Percentiles rank a stretch among this genome's conserved stretches.
phyloP scores from a whole-genome alignment of 2,888 invertebrate species.

The Hymenopus coronatus region DNA sequence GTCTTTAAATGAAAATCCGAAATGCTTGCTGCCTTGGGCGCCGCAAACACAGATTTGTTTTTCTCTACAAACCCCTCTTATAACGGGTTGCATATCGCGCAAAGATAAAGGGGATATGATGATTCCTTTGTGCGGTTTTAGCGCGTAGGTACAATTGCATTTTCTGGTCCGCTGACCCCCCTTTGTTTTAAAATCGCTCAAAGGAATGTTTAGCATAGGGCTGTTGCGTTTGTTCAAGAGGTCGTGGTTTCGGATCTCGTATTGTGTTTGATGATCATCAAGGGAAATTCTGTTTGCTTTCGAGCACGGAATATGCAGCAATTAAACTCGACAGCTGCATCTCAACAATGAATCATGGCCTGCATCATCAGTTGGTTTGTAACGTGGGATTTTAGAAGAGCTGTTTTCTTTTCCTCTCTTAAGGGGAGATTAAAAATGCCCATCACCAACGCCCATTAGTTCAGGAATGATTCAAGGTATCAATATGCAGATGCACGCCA shows the following conservation, averaged over 20 bases:
- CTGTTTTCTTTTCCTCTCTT: too few species aligned
- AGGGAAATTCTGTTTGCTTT: neutral
- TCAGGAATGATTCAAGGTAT: too few species aligned
- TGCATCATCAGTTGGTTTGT: neutral
- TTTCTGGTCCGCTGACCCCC: neutral
- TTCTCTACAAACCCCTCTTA: neutral
- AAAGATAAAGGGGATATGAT: neutral
- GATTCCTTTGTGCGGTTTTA: neutral
- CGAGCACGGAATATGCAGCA: neutral
- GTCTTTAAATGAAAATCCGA: neutral
- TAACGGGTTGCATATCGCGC: neutral
- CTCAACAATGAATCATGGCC: neutral
- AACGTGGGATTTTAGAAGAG: too few species aligned
- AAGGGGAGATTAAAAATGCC: too few species aligned
- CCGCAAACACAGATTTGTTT: neutral
- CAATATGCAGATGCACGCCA: too few species aligned
- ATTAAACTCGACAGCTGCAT: neutral
- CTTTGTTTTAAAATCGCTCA: neutral
- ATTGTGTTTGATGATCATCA: neutral
- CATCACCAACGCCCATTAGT: too few species aligned
- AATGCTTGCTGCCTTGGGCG: neutral
- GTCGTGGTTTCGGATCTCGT: neutral
- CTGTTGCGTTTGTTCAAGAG: neutral
- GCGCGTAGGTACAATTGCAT: neutral
- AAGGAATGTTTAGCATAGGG: neutral